phyloP scores from a whole-genome alignment of 1,140 invertebrate species.

The Drosophila quadrilineata region DNA sequence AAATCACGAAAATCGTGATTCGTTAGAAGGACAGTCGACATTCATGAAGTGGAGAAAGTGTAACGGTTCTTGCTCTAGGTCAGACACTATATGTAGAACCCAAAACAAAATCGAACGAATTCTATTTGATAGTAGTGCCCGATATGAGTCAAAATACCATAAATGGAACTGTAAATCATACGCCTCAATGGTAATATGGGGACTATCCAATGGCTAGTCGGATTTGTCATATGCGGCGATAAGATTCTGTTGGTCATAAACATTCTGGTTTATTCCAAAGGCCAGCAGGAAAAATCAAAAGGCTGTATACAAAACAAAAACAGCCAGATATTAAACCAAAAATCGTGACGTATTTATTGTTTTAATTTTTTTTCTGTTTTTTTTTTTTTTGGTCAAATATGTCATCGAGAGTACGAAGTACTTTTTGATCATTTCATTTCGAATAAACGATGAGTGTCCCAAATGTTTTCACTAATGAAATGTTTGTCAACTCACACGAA shows the following conservation, averaged over 20 bases:
- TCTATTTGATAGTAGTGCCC: neutral
- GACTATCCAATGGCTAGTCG: conserved; percentile 1
- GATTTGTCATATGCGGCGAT: conserved; percentile 35
- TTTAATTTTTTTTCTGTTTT: no score
- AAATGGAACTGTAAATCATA: conserved; percentile 27
- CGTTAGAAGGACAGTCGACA: conserved; percentile 19
- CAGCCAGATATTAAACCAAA: no score
- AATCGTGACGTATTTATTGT: conserved; percentile 48
- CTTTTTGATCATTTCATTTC: conserved; percentile 1
- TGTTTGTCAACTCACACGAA: conserved; percentile 34
- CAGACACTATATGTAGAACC: conserved; percentile 1
- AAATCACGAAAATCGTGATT: conserved; percentile 45
- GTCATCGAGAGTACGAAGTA: conserved; percentile 41
- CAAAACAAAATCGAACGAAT: neutral
- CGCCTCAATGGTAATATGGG: neutral
- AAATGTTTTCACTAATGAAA: conserved; percentile 33
- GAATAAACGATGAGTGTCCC: conserved; percentile 20
- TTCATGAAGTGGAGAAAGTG: conserved; percentile 17
- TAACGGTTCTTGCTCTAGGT: conserved; percentile 20
- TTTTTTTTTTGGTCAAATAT: conserved; percentile 48
- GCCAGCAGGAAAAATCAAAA: conserved; percentile 40
- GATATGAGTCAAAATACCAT: conserved; percentile 30
- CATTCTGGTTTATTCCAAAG: conserved; percentile 10
- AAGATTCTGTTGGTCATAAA: conserved; percentile 46
- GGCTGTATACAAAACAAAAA: neutral